phyloP scores from a whole-genome alignment of 2,113 vertebrate species.

The Alces alces region DNA sequence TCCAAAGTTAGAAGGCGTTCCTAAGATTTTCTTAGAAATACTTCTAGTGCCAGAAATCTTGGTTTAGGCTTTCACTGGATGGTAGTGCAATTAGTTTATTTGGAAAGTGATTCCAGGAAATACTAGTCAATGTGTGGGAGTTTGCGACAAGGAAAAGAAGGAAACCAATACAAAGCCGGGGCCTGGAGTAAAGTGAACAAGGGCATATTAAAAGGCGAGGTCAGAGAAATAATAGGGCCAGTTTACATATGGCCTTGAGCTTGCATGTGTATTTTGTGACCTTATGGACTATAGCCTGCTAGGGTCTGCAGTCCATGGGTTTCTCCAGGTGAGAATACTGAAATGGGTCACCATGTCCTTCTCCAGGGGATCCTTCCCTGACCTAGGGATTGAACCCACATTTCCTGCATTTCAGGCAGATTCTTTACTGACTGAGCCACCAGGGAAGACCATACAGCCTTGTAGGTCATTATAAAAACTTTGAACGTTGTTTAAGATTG shows the following conservation, averaged over 20 bases:
- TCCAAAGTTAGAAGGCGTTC: background rate
- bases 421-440: background rate
- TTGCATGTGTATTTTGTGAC: background rate
- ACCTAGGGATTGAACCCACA: background rate
- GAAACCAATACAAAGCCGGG: background rate
- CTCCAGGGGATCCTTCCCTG: background rate
- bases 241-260: background rate
- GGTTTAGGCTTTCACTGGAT: background rate
- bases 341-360: rapidly evolving
- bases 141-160: background rate
- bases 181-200: background rate
- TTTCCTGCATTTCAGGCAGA: background rate
- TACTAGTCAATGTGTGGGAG: no score
- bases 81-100: background rate
- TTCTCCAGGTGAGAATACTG: background rate
- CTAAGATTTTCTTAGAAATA: background rate
- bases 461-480: background rate
- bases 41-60: background rate
- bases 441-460: background rate
- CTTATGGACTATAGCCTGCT: background rate
- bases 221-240: background rate
- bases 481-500: background rate
- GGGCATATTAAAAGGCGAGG: background rate
- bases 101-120: background rate
- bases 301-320: background rate